These are phyloP conservation scores for Polymixis flavicincta DNA, from an alignment of 2,888 invertebrate genomes.

Conservation along the genomic window DNA sequence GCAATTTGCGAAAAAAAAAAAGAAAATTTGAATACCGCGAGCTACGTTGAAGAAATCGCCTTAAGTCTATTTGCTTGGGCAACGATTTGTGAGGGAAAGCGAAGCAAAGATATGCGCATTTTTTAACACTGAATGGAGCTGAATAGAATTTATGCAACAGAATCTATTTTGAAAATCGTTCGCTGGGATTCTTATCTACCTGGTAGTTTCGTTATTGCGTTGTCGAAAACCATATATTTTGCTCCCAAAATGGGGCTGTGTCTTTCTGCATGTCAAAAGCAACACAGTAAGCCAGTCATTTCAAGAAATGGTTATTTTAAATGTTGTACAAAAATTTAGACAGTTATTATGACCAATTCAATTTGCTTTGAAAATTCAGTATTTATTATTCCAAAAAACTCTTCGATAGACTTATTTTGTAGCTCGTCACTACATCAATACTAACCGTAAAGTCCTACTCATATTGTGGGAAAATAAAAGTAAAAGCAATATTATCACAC, in stretches of 20 bases:
- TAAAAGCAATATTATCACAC: conserved; percentile 7
- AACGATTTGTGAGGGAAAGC: conserved; percentile 24
- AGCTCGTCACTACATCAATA: background rate
- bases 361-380: too few species aligned
- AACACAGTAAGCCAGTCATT: too few species aligned
- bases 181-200: conserved; percentile 19
- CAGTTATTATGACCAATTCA: too few species aligned
- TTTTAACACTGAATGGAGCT: conserved; percentile 46
- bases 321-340: too few species aligned
- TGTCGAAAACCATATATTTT: background rate
- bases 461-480: conserved; percentile 3
- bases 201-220: conserved; percentile 10
- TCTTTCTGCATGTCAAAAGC: too few species aligned
- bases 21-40: background rate
- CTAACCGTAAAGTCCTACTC: background rate
- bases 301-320: too few species aligned
- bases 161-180: conserved; percentile 28
- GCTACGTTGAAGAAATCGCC: background rate
- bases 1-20: conserved; percentile 1
- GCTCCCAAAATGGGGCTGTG: too few species aligned
- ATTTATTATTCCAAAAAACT: background rate
- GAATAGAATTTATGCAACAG: conserved; percentile 52
- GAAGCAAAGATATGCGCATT: conserved; percentile 53
- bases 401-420: background rate
- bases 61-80: conserved; percentile 25